Evolutionary conservation across 2,113 vertebrate genomes (phyloP).

Genomic region (Vombatus ursinus): DNA sequence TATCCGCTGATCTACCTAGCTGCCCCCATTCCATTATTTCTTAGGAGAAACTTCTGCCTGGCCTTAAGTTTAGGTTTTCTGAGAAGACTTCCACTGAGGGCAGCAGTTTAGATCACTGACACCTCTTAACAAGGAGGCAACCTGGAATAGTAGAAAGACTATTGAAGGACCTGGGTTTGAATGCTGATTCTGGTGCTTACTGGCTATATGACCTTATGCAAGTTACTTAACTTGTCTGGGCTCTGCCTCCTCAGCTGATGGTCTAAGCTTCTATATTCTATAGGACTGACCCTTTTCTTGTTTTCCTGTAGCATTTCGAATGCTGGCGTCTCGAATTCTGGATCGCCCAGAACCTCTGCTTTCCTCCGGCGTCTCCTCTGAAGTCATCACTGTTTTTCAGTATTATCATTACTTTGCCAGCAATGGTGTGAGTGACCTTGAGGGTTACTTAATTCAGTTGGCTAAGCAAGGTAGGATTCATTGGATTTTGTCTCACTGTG

Average conservation of each 20-base stretch:
- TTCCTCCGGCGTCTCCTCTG: conserved; percentile 85
- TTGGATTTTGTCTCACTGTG: neutral
- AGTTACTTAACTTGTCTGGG: neutral
- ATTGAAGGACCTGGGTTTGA: neutral
- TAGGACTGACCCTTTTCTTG: neutral
- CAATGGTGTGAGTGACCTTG: conserved; percentile 89
- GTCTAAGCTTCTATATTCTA: neutral
- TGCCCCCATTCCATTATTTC: neutral
- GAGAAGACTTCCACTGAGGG: neutral
- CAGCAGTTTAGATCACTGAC: neutral
- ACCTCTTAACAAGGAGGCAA: neutral
- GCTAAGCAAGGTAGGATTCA: conserved; percentile 89
- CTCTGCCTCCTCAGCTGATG: neutral
- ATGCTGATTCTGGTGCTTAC: neutral
- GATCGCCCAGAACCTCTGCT: conserved; percentile 87
- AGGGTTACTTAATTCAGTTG: conserved; percentile 89
- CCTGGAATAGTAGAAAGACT: neutral
- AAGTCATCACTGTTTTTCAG: conserved; percentile 95
- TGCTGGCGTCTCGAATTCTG: conserved; percentile 92
- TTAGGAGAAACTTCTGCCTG: neutral
- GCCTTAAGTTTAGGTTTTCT: neutral
- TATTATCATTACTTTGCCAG: conserved; percentile 91
- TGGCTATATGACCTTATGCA: neutral
- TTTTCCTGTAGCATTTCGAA: conserved; percentile 86
- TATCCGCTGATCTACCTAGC: no score